phyloP scores from a whole-genome alignment of 2,797 vertebrate species.

The Onychomys leucogaster region DNA sequence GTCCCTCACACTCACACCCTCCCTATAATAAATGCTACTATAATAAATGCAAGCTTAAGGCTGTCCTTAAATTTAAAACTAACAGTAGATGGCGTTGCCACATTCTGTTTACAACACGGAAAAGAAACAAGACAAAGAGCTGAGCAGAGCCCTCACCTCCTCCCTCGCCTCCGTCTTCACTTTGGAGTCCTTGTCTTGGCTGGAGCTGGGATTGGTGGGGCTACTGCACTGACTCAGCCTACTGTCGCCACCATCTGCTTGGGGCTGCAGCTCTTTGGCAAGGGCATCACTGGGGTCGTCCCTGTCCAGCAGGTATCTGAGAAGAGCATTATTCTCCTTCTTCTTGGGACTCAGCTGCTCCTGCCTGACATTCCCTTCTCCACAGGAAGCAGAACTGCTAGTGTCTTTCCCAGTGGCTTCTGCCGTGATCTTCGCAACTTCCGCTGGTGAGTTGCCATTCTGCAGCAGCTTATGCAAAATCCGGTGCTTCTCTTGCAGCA shows the following conservation, averaged over 20 bases:
- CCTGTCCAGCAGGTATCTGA: slow-evolving; percentile 97
- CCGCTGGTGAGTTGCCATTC: slow-evolving; percentile 98
- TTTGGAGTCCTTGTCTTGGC: slow-evolving; percentile 92
- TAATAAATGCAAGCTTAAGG: not conserved
- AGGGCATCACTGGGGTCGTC: slow-evolving; percentile 94
- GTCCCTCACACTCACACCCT: not conserved
- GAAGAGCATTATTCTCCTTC: slow-evolving; percentile 95
- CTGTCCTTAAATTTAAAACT: not conserved
- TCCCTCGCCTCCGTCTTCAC: slow-evolving; percentile 94
- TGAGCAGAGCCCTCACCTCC: slow-evolving; percentile 89
- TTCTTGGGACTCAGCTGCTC: slow-evolving; percentile 98
- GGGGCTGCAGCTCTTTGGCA: slow-evolving; percentile 93
- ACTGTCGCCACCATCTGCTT: slow-evolving; percentile 91
- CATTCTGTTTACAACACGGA: not conserved
- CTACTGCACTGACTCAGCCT: slow-evolving; percentile 89
- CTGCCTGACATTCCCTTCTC: slow-evolving; percentile 90
- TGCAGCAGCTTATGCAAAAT: slow-evolving; percentile 99
- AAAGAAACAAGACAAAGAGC: not conserved
- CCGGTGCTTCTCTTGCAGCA: slow-evolving; percentile 97
- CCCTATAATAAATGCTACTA: not conserved
- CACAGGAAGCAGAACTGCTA: slow-evolving; percentile 81
- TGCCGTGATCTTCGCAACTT: slow-evolving; percentile 98
- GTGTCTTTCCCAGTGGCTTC: slow-evolving; percentile 97
- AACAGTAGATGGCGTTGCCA: not conserved
- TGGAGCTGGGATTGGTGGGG: slow-evolving; percentile 90